phyloP scores from a whole-genome alignment of 2,113 vertebrate genomes.

The Upupa epops region DNA sequence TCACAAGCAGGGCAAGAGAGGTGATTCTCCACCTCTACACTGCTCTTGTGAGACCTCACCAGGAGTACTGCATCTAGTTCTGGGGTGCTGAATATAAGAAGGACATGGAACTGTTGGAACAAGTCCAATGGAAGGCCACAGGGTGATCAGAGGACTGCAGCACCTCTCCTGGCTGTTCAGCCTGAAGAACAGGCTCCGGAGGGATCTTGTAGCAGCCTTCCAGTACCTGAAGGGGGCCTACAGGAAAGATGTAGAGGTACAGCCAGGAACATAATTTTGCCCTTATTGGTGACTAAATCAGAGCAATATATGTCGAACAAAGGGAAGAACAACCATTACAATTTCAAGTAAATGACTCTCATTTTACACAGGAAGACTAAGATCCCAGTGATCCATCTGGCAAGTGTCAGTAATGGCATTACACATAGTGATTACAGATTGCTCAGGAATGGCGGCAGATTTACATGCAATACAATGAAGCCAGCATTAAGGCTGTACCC shows the following conservation, averaged over 20 bases:
- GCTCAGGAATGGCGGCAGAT: neutral
- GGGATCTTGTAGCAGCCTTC: no score
- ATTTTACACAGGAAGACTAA: neutral
- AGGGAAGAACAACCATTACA: neutral
- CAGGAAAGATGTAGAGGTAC: neutral
- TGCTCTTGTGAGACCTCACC: no score
- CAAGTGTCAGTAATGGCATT: slow-evolving; percentile 15
- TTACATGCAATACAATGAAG: neutral
- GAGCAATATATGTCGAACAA: neutral
- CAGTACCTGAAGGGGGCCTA: no score
- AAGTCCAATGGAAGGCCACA: no score
- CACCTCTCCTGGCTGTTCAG: no score
- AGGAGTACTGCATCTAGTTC: no score
- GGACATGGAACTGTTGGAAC: no score
- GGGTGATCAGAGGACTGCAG: no score
- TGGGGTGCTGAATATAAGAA: no score
- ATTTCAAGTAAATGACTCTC: slow-evolving; percentile 18
- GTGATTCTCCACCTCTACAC: no score
- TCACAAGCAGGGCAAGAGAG: no score
- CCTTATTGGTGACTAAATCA: neutral
- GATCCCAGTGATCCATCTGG: slow-evolving; percentile 26
- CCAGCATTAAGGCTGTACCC: neutral
- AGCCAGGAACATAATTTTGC: neutral
- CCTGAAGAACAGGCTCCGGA: no score
- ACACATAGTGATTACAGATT: neutral